Evolutionary conservation across 2,113 vertebrate species (phyloP).

Genomic region (Pleuronectes platessa): DNA sequence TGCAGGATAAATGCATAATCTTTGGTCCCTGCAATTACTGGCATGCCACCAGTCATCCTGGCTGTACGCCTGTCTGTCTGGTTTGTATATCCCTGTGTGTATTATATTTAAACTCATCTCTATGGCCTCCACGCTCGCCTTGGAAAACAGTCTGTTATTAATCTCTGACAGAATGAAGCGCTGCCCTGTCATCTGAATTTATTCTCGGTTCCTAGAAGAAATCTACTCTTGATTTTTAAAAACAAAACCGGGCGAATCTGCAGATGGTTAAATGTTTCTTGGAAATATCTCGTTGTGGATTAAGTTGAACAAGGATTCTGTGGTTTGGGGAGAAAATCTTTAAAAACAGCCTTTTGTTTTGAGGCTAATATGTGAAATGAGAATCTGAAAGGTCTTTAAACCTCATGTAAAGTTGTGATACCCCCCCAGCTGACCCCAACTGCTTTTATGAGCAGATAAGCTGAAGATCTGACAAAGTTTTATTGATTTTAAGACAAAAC

Average conservation of each 20-base stretch:
- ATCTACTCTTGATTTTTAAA: constrained; percentile 30
- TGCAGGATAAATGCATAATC: not conserved
- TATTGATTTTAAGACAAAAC: no score
- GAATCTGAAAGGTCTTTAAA: constrained; percentile 7
- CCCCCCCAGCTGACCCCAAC: no score
- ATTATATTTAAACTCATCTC: constrained; percentile 17
- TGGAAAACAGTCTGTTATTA: constrained; percentile 55
- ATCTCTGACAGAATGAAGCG: constrained; percentile 43
- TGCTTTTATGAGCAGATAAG: not conserved
- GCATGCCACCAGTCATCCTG: not conserved
- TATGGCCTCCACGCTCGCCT: constrained; percentile 26
- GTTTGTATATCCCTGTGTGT: constrained; percentile 14
- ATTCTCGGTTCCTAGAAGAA: constrained; percentile 51
- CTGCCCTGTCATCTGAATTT: constrained; percentile 54
- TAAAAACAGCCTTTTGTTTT: constrained; percentile 16
- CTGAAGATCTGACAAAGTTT: no score
- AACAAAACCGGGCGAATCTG: constrained; percentile 33
- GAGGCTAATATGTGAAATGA: not conserved
- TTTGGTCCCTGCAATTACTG: constrained; percentile 2
- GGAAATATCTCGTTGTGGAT: constrained; percentile 30
- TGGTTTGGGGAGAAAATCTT: constrained; percentile 17
- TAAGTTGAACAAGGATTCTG: constrained; percentile 13
- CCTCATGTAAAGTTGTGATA: not conserved
- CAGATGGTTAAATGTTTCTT: constrained; percentile 55
- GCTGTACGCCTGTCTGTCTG: constrained; percentile 11